These are phyloP conservation scores for Syngnathus floridae DNA, from an alignment of 2,113 vertebrate genomes.

Conservation along the genomic window DNA sequence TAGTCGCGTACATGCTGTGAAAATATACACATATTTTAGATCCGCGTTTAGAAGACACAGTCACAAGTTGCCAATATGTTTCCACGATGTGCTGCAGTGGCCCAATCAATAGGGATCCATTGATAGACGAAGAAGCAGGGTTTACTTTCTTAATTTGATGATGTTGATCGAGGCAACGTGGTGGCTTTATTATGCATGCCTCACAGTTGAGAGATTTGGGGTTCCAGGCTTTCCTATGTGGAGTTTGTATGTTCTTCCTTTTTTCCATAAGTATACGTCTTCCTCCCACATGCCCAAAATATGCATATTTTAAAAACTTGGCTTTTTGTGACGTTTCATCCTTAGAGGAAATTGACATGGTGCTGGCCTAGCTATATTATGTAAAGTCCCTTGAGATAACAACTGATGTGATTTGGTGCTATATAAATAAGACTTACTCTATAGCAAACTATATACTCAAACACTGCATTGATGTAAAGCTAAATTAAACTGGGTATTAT, in stretches of 20 bases:
- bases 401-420: neutral
- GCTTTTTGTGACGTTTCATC: neutral
- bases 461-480: neutral
- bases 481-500: neutral
- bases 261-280: neutral
- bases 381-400: neutral
- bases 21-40: constrained; percentile 3
- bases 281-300: neutral
- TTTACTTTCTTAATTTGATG: neutral
- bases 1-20: constrained; percentile 64
- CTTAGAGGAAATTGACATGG: neutral
- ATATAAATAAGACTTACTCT: neutral
- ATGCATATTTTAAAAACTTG: neutral
- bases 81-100: neutral
- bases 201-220: neutral
- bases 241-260: neutral
- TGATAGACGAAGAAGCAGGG: too few species aligned
- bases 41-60: neutral
- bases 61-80: neutral
- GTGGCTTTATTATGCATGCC: neutral
- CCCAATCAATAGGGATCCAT: too few species aligned
- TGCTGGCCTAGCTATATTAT: neutral
- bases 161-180: neutral
- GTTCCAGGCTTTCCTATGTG: neutral
- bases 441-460: neutral